Base-by-base conservation (phyloP, 2,888 invertebrate species). In the Clistopyga incitator region DNA sequence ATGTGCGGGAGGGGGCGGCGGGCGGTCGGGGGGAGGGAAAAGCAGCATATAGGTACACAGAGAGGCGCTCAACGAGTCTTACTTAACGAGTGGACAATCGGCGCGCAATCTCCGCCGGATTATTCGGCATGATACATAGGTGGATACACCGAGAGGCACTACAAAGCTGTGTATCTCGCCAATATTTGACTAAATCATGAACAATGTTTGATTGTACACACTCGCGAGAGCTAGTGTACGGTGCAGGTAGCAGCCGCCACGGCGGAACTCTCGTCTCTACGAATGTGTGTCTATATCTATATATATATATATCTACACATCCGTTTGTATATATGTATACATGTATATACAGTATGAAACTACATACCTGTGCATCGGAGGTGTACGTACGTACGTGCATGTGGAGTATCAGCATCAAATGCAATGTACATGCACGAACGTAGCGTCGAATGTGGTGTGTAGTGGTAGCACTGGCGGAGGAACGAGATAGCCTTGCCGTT, bases 101-200 rank as follows among this genome's bases (percentile, higher is more conserved):
- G 86, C 88, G 90, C 87, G 90, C 91, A 90, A 91, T 92, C 90
- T 92, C 86, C 88, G 87, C 87, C 88, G 89, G 90, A 92, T 92
- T 92, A 92, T 91, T 91, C 90, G 90, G 88, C 88, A 90, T 90
- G 90, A 92, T 90, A 91, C 89, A 90, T 88, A 88, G 88, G 84
- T 88, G 86, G 85, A 86, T 86, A 86, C 84, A 87, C 87, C 85
- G 88, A 78, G 84, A 90, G 90, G 87, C 86, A 91, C 90, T 91
- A 90, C 92, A 92, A 92, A 92, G 91, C 91, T 91, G 93, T 92
- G 92, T 92, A 92, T 93, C 90, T 90, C 90, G 92, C 92, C 92
- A 93, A 93, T 93, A 93, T 93, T 93, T 93, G 93, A 92, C 92
- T 91, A 93, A 93, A 93, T 93, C 92, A 92, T 93, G 92, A 92